Evolutionary conservation across 92 coral and sea anemone genomes (phyloP), one percentile per base, ranked within the genome.

Genomic region (Desmophyllum pertusum): DNA sequence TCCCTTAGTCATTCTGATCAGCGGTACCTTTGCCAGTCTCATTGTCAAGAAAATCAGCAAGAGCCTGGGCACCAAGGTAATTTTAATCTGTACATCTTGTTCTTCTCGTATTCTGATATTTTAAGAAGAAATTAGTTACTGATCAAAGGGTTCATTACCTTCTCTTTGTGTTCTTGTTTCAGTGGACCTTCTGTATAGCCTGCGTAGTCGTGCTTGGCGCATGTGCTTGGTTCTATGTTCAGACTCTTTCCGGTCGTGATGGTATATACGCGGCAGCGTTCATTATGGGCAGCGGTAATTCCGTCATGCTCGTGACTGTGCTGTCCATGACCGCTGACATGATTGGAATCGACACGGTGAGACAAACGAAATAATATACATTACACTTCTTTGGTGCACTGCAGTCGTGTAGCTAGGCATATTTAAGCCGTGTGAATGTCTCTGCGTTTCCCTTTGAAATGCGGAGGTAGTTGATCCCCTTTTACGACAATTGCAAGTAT

Each of bases 131-230:
- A 45, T 3, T 6, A 15, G 51, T 10, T 45, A 11, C 21, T 19
- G 14, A 19, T 19, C 61, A 3, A 53, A 19, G 61, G 6, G 4
- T 23, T 53, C 2, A 55, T 13, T 5, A 40, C 59, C 13, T 0
- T 41, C 46, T 46, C 38, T n/a, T 39, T 57, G 0, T 77, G 38
- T 4, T 42, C 30, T 66, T 50, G 11, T 70, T 81, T 10, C 86
- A 93, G 97, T 83, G 90, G 87, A 79, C 92, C 55, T 93, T 90
- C 88, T 93, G 91, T 55, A 79, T 88, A 81, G 90, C 94, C 18
- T 75, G 91, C 6, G 43, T 73, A 40, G 80, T 67, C 10, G 93
- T 88, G 2, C 84, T 93, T 6, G 86, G 76, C 68, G 89, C 94
- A 1, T 82, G 92, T 0, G 78, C 91, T 17, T 93, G 97, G 90